Evolutionary conservation across 2,113 vertebrate species (phyloP).

Genomic region (Dolichotis patagonum): DNA sequence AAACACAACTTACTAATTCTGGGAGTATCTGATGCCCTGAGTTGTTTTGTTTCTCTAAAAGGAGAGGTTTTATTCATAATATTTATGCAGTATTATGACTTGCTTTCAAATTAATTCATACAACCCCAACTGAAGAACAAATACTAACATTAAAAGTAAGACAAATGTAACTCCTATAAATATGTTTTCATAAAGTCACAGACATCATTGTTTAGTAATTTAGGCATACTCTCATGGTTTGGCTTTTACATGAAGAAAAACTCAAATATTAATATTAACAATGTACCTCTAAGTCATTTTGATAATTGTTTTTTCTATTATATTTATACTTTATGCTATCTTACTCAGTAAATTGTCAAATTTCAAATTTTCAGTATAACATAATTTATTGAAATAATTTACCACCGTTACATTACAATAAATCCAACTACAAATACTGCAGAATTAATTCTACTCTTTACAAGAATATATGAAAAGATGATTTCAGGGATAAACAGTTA

Average conservation of each 20-base stretch:
- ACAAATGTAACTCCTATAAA: constrained; percentile 3
- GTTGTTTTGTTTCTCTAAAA: background rate
- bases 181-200: background rate
- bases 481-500: constrained; percentile 20
- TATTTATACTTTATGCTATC: background rate
- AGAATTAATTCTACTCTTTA: background rate
- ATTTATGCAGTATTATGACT: background rate
- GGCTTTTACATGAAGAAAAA: constrained; percentile 18
- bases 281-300: constrained; percentile 28
- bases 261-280: constrained; percentile 44
- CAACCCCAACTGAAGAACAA: background rate
- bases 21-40: background rate
- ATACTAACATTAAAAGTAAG: background rate
- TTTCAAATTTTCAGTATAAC: constrained; percentile 53
- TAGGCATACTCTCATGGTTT: background rate
- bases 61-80: background rate
- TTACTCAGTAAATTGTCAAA: background rate
- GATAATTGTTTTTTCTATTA: background rate
- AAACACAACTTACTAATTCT: background rate
- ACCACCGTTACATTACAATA: background rate
- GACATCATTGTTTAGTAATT: background rate
- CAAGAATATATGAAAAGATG: background rate
- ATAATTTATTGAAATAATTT: constrained; percentile 13
- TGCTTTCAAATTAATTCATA: constrained; percentile 40
- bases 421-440: constrained; percentile 65